A percentile compares a stretch with the other conserved stretches of the same genome.
Evolutionary conservation across 2,888 invertebrate genomes (phyloP).

Genomic region (Pristionchus maxplancki): DNA sequence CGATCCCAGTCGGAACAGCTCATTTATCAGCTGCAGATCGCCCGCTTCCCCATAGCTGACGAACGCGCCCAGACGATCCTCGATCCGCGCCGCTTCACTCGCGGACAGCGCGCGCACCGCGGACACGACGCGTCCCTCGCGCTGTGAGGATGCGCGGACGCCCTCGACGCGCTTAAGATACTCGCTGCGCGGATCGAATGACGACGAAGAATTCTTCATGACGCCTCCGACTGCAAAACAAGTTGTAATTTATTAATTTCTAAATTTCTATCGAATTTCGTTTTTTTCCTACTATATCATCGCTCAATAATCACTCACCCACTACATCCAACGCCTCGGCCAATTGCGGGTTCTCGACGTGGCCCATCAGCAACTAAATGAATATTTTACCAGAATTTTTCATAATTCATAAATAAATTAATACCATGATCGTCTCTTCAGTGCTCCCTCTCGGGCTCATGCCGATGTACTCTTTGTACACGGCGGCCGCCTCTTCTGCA

Average conservation of each 20-base stretch:
- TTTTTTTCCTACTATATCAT: too few species aligned
- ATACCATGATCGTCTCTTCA: background rate
- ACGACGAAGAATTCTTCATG: too few species aligned
- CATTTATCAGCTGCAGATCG: background rate
- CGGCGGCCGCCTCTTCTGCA: background rate
- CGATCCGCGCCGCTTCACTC: background rate
- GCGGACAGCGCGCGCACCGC: background rate
- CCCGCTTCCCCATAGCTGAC: background rate
- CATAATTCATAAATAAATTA: background rate
- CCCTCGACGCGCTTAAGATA: background rate
- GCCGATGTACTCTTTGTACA: background rate
- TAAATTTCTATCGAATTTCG: too few species aligned
- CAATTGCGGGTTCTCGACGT: too few species aligned
- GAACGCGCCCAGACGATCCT: background rate
- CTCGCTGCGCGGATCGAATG: background rate
- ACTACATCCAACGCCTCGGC: too few species aligned
- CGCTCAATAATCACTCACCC: too few species aligned
- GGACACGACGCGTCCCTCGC: background rate
- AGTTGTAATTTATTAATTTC: background rate
- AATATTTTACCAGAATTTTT: background rate
- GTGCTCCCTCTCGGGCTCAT: background rate
- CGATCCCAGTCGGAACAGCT: background rate
- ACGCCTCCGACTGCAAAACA: too few species aligned
- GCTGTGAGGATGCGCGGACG: background rate
- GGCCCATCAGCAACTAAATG: too few species aligned